Evolutionary conservation across 2,888 invertebrate genomes (phyloP), one percentile per base, ranked within the genome.

Genomic region (Helleia helle): DNA sequence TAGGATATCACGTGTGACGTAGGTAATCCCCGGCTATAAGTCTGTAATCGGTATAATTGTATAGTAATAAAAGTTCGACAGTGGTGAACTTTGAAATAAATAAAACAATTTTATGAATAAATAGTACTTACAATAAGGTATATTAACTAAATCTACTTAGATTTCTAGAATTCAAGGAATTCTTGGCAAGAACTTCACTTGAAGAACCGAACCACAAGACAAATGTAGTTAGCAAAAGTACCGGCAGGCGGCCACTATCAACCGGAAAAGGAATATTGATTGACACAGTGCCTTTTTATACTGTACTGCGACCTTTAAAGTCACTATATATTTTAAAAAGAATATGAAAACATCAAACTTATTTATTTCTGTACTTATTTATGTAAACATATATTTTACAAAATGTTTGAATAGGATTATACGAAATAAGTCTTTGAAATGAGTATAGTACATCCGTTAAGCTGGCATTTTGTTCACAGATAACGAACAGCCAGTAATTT

Each of bases 181-280:
- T 71, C 63, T 56, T 63, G 66, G 62, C 65, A 69, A 68, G 67
- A 60, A 63, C 47, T 54, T 52, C 54, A 65, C 62, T 62, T 65
- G 57, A 59, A 56, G 58, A 63, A 71, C 67, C 65, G 62, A 70
- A 77, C 71, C 73, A 75, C 76, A 79, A 75, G 77, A 76, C 74
- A 73, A 71, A 63, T 72, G 61, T 57, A 50, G 47, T 55, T 65
- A 59, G 42, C 44, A 41, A 48, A 56, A 52, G 50, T 46, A 42
- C 49, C 48, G 69, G 58, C 53, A 46, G 73, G 83, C 66, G 72
- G 72, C 75, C 74, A 72, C 51, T 49, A 46, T 46, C 36, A 39
- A 55, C 63, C 73, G 80, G 80, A 80, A 58, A 55, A 44, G 46
- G 51, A 49, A 49, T 73, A 75, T 75, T 66, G 71, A 72, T 65